Base-by-base conservation (phyloP, 2,797 vertebrate species). In the Brachymystax lenok region DNA sequence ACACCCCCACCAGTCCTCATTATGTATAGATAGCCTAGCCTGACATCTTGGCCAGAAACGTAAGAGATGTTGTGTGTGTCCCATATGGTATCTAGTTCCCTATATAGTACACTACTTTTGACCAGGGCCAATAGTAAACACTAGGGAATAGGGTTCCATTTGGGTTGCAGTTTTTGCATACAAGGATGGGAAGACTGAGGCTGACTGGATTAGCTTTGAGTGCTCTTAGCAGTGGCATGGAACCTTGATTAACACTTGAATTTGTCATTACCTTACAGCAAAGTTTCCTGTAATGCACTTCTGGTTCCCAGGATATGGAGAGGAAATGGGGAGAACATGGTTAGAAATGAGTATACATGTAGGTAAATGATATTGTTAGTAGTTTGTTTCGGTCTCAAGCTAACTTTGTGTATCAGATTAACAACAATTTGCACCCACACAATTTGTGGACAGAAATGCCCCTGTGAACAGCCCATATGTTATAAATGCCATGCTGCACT, bases 251-350 rank as follows among this genome's bases (percentile, higher is more conserved):
- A 54, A 72, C 16, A 66, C 63, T 27, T 73, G 19, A 3, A 87
- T 84, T 83, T 79, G 52, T 78, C 77, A 69, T 86, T 76, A 83
- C 77, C 63, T 59, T 30, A 74, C 52, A 50, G 46, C 72, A 8
- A 33, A 33, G 74, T 84, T 89, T 87, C 79, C 68, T 73, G 81
- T 82, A 78, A 80, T 82, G 70, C 74, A 69, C 76, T 80, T 80
- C 68, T 79, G 51, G 56, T 14, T 10, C 12, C 5, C 19, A 46
- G n/a, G 17, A 24, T 3, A 46, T 40, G 30, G n/a, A 52, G 5
- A 46, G 63, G 54, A 27, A 71, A 21, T 3, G 33, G 69, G 46
- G n/a, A 33, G 24, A 6, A 46, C 3, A 27, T 63, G 10, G 10
- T 24, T 24, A 12, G 2, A 63, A 63, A 63, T 21, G 56, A 6